Percentiles rank a stretch among this genome's conserved stretches.
These are phyloP conservation scores for Alectoris magna DNA, from an alignment of 2,797 vertebrate genomes.

Conservation along the genomic window DNA sequence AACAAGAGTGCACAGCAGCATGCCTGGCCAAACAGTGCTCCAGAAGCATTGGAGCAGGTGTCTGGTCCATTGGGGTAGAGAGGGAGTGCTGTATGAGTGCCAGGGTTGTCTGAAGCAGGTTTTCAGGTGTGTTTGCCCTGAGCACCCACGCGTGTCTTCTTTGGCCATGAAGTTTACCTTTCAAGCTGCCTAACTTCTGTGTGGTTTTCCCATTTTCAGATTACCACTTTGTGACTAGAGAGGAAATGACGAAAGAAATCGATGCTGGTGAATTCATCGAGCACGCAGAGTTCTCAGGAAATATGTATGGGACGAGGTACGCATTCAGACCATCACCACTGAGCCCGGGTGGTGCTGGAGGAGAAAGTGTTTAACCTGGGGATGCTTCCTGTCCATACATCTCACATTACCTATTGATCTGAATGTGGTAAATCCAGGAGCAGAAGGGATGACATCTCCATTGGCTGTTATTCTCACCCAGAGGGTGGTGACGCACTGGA, in stretches of 20 bases:
- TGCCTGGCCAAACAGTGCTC: not conserved
- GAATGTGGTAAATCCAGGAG: not conserved
- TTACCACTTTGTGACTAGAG: conserved; percentile 93
- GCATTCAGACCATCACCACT: rapidly evolving
- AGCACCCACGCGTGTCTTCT: rapidly evolving
- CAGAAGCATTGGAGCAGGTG: not conserved
- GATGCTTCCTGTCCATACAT: not conserved
- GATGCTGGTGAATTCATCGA: conserved; percentile 91
- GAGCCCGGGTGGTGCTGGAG: not conserved
- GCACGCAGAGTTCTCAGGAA: conserved; percentile 92
- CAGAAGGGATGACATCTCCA: rapidly evolving
- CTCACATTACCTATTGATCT: not conserved
- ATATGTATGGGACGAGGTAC: conserved; percentile 96
- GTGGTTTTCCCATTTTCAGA: conserved; percentile 73
- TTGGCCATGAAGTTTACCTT: not conserved
- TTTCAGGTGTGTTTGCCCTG: not conserved
- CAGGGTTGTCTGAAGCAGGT: rapidly evolving
- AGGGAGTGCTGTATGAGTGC: not conserved
- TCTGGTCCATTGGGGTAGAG: not conserved
- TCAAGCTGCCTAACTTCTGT: not conserved
- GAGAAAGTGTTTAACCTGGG: not conserved
- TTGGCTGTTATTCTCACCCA: not conserved
- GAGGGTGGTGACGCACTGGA: too few species aligned
- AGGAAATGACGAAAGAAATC: conserved; percentile 88
- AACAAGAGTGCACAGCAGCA: not conserved